phyloP scores from a whole-genome alignment of 2,888 invertebrate species.

The Cerceris rybyensis region DNA sequence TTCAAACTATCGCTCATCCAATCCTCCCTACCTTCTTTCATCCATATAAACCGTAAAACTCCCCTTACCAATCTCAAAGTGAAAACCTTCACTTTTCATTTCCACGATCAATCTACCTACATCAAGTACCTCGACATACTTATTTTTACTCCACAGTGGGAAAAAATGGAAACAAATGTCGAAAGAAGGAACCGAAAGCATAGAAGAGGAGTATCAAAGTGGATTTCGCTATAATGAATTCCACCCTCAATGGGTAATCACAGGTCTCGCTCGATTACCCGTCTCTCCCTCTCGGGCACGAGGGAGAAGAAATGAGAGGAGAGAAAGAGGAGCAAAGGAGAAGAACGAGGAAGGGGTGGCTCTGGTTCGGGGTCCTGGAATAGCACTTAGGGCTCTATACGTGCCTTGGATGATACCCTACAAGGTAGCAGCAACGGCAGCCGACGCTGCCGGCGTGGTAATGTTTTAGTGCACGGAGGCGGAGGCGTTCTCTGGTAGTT shows the following conservation, averaged over 20 bases:
- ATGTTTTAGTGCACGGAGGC: conserved; percentile 70
- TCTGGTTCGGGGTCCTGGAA: conserved; percentile 62
- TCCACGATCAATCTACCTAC: too few relatives aligned
- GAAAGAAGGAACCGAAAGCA: conserved; percentile 14
- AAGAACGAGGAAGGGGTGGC: conserved; percentile 59
- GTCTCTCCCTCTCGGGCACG: conserved; percentile 51
- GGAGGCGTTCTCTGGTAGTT: conserved; percentile 72
- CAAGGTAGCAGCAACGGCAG: conserved; percentile 72
- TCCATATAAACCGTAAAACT: too few relatives aligned
- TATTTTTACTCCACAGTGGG: neutral
- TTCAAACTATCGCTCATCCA: too few relatives aligned
- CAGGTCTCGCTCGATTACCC: conserved; percentile 67
- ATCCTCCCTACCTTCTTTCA: too few relatives aligned
- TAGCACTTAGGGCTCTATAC: conserved; percentile 74
- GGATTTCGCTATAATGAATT: conserved; percentile 77
- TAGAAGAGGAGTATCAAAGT: conserved; percentile 58
- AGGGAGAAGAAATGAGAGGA: neutral
- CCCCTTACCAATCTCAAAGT: too few relatives aligned
- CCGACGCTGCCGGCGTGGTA: conserved; percentile 68
- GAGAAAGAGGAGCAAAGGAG: conserved; percentile 28
- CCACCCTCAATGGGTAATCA: conserved; percentile 79
- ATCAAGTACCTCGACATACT: too few relatives aligned
- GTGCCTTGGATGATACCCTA: conserved; percentile 74
- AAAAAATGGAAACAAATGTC: conserved; percentile 4
- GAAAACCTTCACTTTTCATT: too few relatives aligned